Evolutionary conservation across 2,888 invertebrate genomes (phyloP), one percentile per base, ranked within the genome.

Genomic region (Encarsia formosa): DNA sequence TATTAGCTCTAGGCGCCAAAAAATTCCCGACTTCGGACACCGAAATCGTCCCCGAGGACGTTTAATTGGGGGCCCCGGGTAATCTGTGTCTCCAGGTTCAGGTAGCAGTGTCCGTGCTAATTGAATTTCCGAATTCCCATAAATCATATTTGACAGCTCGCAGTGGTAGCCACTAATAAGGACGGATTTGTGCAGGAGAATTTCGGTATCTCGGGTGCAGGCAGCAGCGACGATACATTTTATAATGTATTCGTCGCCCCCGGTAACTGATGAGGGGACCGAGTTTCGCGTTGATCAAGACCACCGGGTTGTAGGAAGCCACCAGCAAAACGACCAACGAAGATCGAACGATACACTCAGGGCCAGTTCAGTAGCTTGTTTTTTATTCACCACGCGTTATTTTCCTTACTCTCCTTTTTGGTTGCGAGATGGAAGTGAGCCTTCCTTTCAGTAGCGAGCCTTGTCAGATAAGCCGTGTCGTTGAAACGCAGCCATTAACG

Each of bases 351-450:
- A 46, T 16, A 9, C 40, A 45, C 49, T 41, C 20, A 34, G 42
- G 51, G 59, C 60, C 59, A 62, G 61, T 62, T 61, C 63, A 43
- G 63, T 60, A 63, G 63, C 63, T 61, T 62, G 56, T 56, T 53
- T 43, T 42, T 46, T 39, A 42, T 31, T 18, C 39, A 20, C 16
- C 42, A 26, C 26, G 5, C 24, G 11, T 9, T 40, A 20, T 13
- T 16, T 37, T 46, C 43, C 31, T 11, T 39, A 40, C 24, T 45
- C 39, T 20, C 46, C 41, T 19, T n/a, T 13, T 24, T 16, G 18
- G 40, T 24, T 4, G 31, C 43, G 32, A 16, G 20, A 9, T 24
- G 26, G 5, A 4, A 4, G 13, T 51, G 50, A 53, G 35, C 49
- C n/a, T n/a, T n/a, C 34, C 45, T 53, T 53, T 51, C 53, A 44